phyloP scores from a whole-genome alignment of 64 coral and sea anemone species.

The Porites australiensis region DNA sequence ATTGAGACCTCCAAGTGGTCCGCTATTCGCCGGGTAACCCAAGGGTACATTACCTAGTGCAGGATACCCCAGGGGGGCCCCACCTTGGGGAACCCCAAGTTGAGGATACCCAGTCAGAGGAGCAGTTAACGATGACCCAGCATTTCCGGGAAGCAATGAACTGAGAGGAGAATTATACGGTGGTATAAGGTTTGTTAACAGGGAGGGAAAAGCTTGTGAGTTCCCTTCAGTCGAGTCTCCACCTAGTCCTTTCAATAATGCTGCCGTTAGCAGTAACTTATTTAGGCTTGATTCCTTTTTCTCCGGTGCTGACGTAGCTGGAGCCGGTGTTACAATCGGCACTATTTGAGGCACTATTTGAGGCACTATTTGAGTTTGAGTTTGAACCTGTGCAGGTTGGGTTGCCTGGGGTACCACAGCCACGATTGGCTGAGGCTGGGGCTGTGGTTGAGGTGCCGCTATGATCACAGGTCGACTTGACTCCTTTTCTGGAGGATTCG shows the following conservation, averaged over 20 bases:
- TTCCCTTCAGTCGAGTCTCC: constrained; percentile 15
- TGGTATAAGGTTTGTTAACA: not conserved
- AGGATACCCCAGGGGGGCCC: not conserved
- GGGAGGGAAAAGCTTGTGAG: constrained; percentile 9
- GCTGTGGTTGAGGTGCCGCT: not conserved
- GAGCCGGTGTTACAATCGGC: not conserved
- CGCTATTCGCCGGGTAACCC: not conserved
- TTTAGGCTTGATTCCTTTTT: constrained; percentile 32
- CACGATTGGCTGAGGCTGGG: constrained; percentile 14
- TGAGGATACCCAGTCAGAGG: not conserved
- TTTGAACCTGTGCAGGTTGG: not conserved
- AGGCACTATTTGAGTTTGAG: not conserved
- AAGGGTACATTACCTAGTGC: not conserved
- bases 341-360: constrained; percentile 33
- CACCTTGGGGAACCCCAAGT: not conserved
- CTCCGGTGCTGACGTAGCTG: not conserved
- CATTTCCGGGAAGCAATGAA: not conserved
- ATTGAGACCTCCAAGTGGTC: not conserved
- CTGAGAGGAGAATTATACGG: not conserved
- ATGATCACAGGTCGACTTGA: not conserved
- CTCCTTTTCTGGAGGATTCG: not conserved
- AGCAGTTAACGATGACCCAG: not conserved
- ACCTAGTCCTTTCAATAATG: not conserved
- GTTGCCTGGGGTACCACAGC: not conserved
- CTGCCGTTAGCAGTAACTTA: constrained; percentile 7